Conservation (phyloP, 2,113 vertebrate species). For the Charadrius vociferus region DNA sequence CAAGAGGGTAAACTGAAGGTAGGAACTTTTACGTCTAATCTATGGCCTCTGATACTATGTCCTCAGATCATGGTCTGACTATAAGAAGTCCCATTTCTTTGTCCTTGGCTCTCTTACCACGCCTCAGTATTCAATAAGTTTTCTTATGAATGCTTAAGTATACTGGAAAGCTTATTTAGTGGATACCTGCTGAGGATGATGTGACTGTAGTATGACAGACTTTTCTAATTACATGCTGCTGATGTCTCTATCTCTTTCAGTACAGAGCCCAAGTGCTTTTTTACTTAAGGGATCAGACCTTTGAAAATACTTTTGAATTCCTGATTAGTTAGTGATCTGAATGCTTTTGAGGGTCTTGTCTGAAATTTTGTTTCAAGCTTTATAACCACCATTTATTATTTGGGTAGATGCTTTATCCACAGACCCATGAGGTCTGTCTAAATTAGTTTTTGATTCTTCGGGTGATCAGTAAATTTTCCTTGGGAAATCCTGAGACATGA, state of each 20-base stretch:
- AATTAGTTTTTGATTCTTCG: neutral
- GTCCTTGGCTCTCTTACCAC: neutral
- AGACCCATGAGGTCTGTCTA: neutral
- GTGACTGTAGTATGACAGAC: neutral
- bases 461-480: neutral
- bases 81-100: neutral
- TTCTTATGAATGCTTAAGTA: neutral
- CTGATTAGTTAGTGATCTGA: neutral
- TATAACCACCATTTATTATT: neutral
- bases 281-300: neutral
- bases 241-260: neutral
- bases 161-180: neutral
- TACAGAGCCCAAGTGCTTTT: neutral
- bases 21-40: neutral
- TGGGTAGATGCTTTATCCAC: neutral
- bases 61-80: neutral
- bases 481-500: neutral
- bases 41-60: neutral
- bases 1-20: slow-evolving; percentile 91
- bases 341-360: neutral
- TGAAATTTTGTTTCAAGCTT: neutral
- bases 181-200: neutral
- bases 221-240: neutral
- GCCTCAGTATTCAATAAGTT: neutral
- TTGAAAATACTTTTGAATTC: neutral